phyloP scores from a whole-genome alignment of 1,140 invertebrate genomes.

The Zaprionus tsacasi region DNA sequence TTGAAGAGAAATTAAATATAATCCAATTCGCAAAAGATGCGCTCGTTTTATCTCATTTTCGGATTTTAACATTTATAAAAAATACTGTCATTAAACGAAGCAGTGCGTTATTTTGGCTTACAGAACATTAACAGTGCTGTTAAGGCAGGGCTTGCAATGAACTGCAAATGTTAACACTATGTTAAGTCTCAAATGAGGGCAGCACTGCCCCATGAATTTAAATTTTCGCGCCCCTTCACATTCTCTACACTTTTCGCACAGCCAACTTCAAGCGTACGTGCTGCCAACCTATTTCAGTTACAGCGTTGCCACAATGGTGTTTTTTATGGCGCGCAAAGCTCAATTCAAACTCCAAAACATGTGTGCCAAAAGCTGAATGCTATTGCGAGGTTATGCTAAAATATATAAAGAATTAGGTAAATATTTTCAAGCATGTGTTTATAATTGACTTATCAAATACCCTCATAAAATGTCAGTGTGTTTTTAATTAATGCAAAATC shows the following conservation, averaged over 20 bases:
- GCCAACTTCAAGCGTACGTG: constrained; percentile 5
- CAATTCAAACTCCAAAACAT: constrained; percentile 3
- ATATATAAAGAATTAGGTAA: background rate
- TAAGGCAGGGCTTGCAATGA: too few relatives aligned
- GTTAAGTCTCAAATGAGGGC: too few relatives aligned
- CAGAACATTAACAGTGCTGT: too few relatives aligned
- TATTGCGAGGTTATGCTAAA: background rate
- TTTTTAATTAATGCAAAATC: constrained; percentile 43
- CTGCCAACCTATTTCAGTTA: background rate
- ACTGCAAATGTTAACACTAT: too few relatives aligned
- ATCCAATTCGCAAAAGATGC: too few relatives aligned
- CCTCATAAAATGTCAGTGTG: constrained; percentile 2
- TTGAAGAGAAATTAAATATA: too few relatives aligned
- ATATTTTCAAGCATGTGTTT: background rate
- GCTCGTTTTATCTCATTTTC: too few relatives aligned
- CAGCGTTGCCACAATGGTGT: constrained; percentile 20
- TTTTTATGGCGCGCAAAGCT: background rate
- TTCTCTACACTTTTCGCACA: background rate
- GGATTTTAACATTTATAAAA: too few relatives aligned
- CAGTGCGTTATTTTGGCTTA: too few relatives aligned
- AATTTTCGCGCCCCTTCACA: background rate
- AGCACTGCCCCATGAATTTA: background rate
- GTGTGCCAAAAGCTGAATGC: background rate
- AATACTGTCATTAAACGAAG: too few relatives aligned
- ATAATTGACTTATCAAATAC: constrained; percentile 4